Evolutionary conservation across 2,113 vertebrate species (phyloP).

Genomic region (Gulo gulo): DNA sequence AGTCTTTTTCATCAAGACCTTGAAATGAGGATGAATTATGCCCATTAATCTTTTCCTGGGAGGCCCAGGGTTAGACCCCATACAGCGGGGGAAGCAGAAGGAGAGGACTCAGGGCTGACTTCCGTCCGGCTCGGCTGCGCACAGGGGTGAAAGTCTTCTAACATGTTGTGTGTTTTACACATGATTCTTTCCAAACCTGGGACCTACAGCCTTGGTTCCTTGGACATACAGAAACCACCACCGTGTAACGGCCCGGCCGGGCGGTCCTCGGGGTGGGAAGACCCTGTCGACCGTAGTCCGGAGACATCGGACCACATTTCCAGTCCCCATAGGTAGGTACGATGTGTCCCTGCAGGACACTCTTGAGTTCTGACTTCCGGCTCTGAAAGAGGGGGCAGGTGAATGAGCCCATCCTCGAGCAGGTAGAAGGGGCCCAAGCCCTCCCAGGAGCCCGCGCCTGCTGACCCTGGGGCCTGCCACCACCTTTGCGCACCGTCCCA

Average conservation of each 20-base stretch:
- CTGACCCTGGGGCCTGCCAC: neutral
- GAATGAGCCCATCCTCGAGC: accelerated
- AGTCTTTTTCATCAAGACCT: neutral
- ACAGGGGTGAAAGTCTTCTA: neutral
- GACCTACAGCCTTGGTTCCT: accelerated
- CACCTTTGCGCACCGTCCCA: neutral
- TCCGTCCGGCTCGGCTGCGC: too few species aligned
- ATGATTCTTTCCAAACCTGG: neutral
- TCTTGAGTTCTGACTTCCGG: too few species aligned
- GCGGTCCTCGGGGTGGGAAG: accelerated
- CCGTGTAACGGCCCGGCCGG: accelerated
- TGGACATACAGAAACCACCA: accelerated
- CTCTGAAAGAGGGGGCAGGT: accelerated
- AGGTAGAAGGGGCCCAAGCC: neutral
- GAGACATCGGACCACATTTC: accelerated
- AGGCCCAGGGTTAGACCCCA: accelerated
- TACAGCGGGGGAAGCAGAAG: accelerated
- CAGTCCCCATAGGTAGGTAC: accelerated
- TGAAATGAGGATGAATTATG: accelerated
- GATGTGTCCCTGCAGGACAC: accelerated
- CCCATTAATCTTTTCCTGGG: neutral
- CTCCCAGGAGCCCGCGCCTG: neutral
- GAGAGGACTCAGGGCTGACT: accelerated
- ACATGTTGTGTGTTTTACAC: accelerated
- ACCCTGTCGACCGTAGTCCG: accelerated